Percentiles rank a stretch among this genome's conserved stretches.
phyloP scores from a whole-genome alignment of 2,888 invertebrate genomes.

The Dynastes maya region DNA sequence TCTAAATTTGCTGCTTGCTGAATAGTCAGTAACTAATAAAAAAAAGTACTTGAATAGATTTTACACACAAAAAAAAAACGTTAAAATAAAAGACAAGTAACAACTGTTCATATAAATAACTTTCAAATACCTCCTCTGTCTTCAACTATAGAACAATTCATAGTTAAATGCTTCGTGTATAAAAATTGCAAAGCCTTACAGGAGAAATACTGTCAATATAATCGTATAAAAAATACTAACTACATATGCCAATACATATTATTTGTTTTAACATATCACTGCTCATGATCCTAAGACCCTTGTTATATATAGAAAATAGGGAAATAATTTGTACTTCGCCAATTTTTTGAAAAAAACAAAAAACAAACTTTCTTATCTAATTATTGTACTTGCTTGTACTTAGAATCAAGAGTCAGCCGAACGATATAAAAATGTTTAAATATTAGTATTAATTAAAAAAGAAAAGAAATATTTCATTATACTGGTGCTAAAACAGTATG shows the following conservation, averaged over 20 bases:
- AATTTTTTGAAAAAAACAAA: slow-evolving; percentile 19
- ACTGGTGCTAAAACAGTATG: slow-evolving; percentile 43
- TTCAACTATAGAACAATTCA: slow-evolving; percentile 35
- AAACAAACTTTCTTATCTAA: slow-evolving; percentile 35
- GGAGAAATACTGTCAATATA: slow-evolving; percentile 57
- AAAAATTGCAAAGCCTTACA: slow-evolving; percentile 58
- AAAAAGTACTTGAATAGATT: slow-evolving; percentile 31
- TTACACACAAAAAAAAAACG: slow-evolving; percentile 22
- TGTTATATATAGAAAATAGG: slow-evolving; percentile 19
- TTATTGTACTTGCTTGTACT: slow-evolving; percentile 35
- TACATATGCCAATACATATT: slow-evolving; percentile 45
- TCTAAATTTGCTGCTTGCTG: slow-evolving; percentile 38
- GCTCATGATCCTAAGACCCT: slow-evolving; percentile 39
- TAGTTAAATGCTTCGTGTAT: slow-evolving; percentile 55
- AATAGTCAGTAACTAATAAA: slow-evolving; percentile 36
- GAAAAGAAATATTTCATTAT: slow-evolving; percentile 30
- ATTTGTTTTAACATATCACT: slow-evolving; percentile 35
- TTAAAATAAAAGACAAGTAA: slow-evolving; percentile 41
- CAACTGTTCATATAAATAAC: slow-evolving; percentile 37
- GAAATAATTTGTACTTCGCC: slow-evolving; percentile 49
- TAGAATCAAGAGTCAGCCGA: slow-evolving; percentile 43
- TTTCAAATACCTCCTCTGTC: slow-evolving; percentile 23
- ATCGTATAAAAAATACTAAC: slow-evolving; percentile 59
- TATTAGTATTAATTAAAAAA: slow-evolving; percentile 40
- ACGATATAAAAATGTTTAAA: slow-evolving; percentile 37